Evolutionary conservation across 2,113 vertebrate genomes (phyloP), one percentile per base, ranked within the genome.

Genomic region (Pelobates fuscus): DNA sequence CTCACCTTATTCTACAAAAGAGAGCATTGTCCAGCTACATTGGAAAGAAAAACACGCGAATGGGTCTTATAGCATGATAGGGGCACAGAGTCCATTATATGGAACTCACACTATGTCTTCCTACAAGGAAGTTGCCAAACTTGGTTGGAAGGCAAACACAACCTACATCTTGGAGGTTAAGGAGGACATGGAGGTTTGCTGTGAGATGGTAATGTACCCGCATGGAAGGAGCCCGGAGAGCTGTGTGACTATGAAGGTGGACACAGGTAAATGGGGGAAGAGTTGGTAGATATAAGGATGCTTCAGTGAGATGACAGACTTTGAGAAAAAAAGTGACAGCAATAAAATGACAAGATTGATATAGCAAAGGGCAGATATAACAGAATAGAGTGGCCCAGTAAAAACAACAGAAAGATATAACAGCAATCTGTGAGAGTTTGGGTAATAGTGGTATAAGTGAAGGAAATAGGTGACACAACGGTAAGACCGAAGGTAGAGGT

Each of bases 31-130:
- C 41, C 72, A 76, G 41, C 14, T 76, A 4, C 72, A 76, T 20
- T 76, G 72, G 72, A 76, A 67, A 20, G 72, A 49, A 4, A 23
- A 37, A 18, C 64, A 60, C 6, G 1, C 37, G 3, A 30, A 76
- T 41, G 72, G 72, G 11, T 59, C 64, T 1, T 67, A 76, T 41
- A 76, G 64, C 11, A 1, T 43, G 2, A 76, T 76, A 1, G 72
- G 54, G 2, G 72, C 67, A 21, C 64, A 60, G 20, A 67, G 49
- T 54, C 37, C 54, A 10, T 3, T 29, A n/a, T 32, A 15, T 25
- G 72, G 72, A 7, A 67, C 44, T 32, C 30, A 21, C 55, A 32
- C 55, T 4, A 26, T 23, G 14, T 41, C 57, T 43, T 1, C 24
- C 37, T 76, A 76, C 57, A 65, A 67, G 18, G 41, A 46, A 18